Percentiles rank a stretch among this genome's conserved stretches.
Conservation (phyloP, 2,113 vertebrate species). For the Chloropsis hardwickii region DNA sequence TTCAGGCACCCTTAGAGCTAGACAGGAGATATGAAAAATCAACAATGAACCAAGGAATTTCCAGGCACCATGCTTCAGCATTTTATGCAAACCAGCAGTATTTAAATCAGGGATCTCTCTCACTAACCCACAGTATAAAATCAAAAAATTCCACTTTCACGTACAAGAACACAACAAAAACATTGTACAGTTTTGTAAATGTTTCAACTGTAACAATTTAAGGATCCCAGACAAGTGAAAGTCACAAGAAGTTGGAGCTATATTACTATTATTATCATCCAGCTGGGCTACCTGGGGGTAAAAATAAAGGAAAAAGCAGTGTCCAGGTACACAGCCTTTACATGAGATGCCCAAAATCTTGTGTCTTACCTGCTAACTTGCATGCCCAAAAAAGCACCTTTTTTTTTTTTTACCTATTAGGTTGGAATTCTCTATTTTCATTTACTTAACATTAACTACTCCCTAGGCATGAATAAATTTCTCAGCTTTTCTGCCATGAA, state of each 20-base stretch:
- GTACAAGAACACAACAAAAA: background rate
- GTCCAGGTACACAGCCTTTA: background rate
- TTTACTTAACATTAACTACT: background rate
- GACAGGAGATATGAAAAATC: slow-evolving; percentile 16
- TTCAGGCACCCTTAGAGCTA: slow-evolving; percentile 36
- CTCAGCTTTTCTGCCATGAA: background rate
- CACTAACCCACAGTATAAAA: background rate
- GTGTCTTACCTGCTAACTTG: background rate
- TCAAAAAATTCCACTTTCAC: background rate
- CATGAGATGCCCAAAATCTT: background rate
- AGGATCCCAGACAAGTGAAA: background rate
- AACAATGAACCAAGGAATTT: slow-evolving; percentile 2
- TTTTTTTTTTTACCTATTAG: background rate
- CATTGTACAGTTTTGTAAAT: background rate
- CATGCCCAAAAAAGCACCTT: background rate
- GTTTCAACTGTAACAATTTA: background rate
- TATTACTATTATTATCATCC: background rate
- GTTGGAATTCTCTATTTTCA: background rate
- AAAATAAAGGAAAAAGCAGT: background rate
- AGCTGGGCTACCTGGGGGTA: background rate
- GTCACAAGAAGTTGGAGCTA: background rate
- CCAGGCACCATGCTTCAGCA: background rate
- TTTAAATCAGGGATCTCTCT: background rate
- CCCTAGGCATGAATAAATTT: background rate
- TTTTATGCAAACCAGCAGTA: background rate